Evolutionary conservation across 2,113 vertebrate species (phyloP).

Genomic region (Corythornis cristatus): DNA sequence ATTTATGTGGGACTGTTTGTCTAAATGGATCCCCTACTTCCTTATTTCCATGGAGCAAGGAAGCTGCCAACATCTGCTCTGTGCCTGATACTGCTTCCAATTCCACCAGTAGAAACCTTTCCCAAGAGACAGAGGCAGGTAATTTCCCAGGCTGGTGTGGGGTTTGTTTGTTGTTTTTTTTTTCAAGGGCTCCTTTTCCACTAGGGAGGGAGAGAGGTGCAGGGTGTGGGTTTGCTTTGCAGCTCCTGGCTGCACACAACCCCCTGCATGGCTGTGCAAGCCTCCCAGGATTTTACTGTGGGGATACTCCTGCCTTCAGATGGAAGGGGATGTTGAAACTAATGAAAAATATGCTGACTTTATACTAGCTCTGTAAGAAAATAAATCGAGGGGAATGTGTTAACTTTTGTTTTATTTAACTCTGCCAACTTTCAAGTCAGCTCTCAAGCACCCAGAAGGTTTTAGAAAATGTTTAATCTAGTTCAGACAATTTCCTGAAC

Average conservation of each 20-base stretch:
- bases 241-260: not conserved
- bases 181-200: not conserved
- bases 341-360: slow-evolving; percentile 31
- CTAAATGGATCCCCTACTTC: slow-evolving; percentile 38
- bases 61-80: slow-evolving; percentile 11
- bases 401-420: slow-evolving; percentile 77
- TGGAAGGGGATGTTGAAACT: not conserved
- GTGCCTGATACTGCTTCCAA: not conserved
- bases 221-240: not conserved
- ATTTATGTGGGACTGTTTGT: slow-evolving; percentile 47
- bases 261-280: not conserved
- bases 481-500: slow-evolving; percentile 80
- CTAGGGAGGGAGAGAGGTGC: not conserved
- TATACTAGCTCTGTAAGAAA: slow-evolving; percentile 45
- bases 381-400: slow-evolving; percentile 65
- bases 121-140: not conserved
- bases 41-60: not conserved
- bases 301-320: not conserved
- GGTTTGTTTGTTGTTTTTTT: not conserved
- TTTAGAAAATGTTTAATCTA: slow-evolving; percentile 82
- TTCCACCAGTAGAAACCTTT: not conserved
- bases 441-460: slow-evolving; percentile 69
- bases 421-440: slow-evolving; percentile 75
- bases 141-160: not conserved
- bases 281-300: not conserved